A percentile compares a stretch with the other conserved stretches of the same genome.
These are phyloP conservation scores for Phrynosoma blainvillii DNA, from an alignment of 2,113 vertebrate species.

Conservation along the genomic window DNA sequence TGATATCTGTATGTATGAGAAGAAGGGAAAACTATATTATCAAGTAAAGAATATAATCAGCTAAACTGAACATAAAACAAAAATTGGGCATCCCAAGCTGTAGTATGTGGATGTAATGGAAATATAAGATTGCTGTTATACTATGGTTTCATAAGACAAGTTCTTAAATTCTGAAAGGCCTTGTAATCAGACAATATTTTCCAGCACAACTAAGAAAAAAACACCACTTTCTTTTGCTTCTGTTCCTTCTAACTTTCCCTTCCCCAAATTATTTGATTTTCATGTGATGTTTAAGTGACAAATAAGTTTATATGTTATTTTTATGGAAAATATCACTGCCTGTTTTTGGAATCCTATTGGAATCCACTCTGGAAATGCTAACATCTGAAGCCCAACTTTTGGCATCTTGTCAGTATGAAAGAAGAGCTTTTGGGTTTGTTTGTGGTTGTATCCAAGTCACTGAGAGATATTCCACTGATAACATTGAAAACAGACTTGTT, in stretches of 20 bases:
- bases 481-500: slow-evolving; percentile 54
- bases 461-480: slow-evolving; percentile 61
- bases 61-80: slow-evolving; percentile 1
- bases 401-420: slow-evolving; percentile 31
- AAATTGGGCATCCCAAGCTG: background rate
- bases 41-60: background rate
- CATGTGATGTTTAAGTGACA: background rate
- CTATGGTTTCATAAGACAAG: background rate
- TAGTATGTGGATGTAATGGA: background rate
- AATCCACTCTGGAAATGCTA: slow-evolving; percentile 11
- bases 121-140: slow-evolving; percentile 9
- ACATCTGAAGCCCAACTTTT: slow-evolving; percentile 32
- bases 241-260: background rate
- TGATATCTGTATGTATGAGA: background rate
- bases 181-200: slow-evolving; percentile 20
- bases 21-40: too few relatives aligned
- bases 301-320: fast-evolving
- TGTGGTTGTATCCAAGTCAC: slow-evolving; percentile 43
- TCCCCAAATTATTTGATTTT: background rate
- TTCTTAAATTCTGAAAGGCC: slow-evolving; percentile 29
- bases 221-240: slow-evolving; percentile 10
- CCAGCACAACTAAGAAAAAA: slow-evolving; percentile 9
- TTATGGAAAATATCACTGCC: slow-evolving; percentile 5
- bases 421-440: slow-evolving; percentile 56
- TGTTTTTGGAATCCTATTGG: slow-evolving; percentile 17